A percentile compares a stretch with the other conserved stretches of the same genome.
Conservation (phyloP, 2,888 invertebrate species). For the Leptarthrus brevirostris region DNA sequence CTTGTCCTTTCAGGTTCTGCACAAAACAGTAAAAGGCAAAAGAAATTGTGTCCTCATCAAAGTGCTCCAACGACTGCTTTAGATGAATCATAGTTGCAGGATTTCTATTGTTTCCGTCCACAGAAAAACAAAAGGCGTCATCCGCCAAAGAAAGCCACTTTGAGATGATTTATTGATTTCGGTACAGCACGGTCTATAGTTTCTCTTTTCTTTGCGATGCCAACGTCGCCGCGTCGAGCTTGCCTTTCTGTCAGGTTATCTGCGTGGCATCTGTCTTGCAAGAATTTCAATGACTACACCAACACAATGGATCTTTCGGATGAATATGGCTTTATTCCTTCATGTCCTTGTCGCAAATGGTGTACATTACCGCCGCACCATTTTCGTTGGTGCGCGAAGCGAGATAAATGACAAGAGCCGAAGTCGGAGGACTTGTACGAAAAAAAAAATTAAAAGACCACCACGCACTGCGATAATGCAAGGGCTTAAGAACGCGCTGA, state of each 20-base stretch:
- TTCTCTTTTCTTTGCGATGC: neutral
- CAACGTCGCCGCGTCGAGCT: slow-evolving; percentile 6
- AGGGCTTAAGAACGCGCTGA: slow-evolving; percentile 31
- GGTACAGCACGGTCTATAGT: slow-evolving; percentile 20
- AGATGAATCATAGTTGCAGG: slow-evolving; percentile 45
- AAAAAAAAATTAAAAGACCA: slow-evolving; percentile 33
- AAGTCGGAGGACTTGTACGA: slow-evolving; percentile 4
- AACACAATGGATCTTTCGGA: slow-evolving; percentile 9
- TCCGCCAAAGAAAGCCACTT: slow-evolving; percentile 51
- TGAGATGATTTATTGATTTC: slow-evolving; percentile 55
- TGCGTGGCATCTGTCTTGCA: slow-evolving; percentile 45
- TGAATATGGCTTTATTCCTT: slow-evolving; percentile 24
- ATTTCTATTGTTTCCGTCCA: slow-evolving; percentile 31
- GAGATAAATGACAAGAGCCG: slow-evolving; percentile 18
- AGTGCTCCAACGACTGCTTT: slow-evolving; percentile 41
- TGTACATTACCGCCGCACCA: slow-evolving; percentile 9
- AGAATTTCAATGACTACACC: slow-evolving; percentile 39
- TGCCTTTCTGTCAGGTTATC: slow-evolving; percentile 32
- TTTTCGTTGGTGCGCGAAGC: slow-evolving; percentile 12
- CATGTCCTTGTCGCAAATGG: slow-evolving; percentile 27
- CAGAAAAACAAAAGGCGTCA: slow-evolving; percentile 44
- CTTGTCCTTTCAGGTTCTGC: slow-evolving; percentile 36
- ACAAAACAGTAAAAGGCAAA: slow-evolving; percentile 36
- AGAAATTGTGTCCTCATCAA: slow-evolving; percentile 49
- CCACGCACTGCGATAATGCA: slow-evolving; percentile 38